These are phyloP conservation scores for Saccopteryx bilineata DNA, from an alignment of 2,113 vertebrate genomes.

Conservation along the genomic window DNA sequence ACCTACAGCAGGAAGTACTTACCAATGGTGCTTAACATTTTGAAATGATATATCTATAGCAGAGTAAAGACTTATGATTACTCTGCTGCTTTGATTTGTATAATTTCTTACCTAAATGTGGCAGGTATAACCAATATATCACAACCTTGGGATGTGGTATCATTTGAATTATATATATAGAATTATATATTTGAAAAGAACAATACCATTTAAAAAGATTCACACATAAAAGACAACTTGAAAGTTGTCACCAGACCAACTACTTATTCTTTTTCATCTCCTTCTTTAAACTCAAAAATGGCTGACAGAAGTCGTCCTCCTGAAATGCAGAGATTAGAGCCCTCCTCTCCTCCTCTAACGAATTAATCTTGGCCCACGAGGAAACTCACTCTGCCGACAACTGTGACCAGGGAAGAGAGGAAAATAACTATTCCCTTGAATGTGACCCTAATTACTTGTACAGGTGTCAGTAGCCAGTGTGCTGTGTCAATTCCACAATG, in stretches of 20 bases:
- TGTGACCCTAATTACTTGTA: neutral
- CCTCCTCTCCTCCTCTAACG: neutral
- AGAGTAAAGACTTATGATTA: neutral
- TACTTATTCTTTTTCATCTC: neutral
- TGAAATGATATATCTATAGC: neutral
- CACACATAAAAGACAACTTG: neutral
- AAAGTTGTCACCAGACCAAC: neutral
- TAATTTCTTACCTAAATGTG: neutral
- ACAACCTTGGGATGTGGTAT: neutral
- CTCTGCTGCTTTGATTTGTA: neutral
- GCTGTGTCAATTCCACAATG: neutral
- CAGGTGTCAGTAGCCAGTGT: neutral
- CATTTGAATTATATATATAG: neutral
- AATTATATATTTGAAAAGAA: conserved; percentile 21
- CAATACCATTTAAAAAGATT: neutral
- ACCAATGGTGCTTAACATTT: neutral
- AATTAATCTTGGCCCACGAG: neutral
- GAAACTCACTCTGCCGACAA: neutral
- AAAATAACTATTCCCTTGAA: conserved; percentile 9
- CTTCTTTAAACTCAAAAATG: conserved; percentile 26
- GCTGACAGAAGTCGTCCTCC: neutral
- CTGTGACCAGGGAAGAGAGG: neutral
- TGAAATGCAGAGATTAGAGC: neutral
- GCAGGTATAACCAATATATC: neutral
- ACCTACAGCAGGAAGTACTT: neutral